Percentiles rank a stretch among this genome's conserved stretches.
Conservation (phyloP, 1,140 invertebrate genomes). For the Galendromus occidentalis region DNA sequence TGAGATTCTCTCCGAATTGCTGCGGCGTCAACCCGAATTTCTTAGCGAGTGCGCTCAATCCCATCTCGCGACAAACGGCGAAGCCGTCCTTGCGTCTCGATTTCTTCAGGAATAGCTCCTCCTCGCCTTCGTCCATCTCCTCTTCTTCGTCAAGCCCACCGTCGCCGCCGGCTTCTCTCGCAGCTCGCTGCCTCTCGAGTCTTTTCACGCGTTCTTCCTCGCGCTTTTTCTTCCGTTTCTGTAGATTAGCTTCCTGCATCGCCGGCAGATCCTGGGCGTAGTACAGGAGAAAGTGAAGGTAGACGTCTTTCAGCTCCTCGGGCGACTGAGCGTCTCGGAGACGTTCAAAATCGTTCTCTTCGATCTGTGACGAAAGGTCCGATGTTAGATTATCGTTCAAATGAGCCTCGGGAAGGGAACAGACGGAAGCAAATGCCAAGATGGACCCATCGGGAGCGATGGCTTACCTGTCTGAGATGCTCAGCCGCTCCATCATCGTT, state of each 20-base stretch:
- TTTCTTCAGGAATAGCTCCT: conserved; percentile 47
- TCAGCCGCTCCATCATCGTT: conserved; percentile 62
- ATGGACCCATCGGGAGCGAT: conserved; percentile 29
- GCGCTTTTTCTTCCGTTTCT: conserved; percentile 21
- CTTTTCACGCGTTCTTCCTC: conserved; percentile 14
- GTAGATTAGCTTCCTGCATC: conserved; percentile 50
- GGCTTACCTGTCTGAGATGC: conserved; percentile 40
- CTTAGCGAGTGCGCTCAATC: conserved; percentile 54
- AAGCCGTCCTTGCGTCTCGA: conserved; percentile 68
- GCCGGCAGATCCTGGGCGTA: conserved; percentile 63
- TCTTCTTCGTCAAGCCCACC: conserved; percentile 28
- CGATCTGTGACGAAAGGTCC: conserved; percentile 11
- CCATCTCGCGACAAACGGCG: conserved; percentile 58
- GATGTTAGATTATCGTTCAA: no score
- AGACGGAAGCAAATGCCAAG: no score
- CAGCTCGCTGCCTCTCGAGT: conserved; percentile 25
- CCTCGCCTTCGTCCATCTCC: conserved; percentile 36
- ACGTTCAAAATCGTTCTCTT: conserved; percentile 18
- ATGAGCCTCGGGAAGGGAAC: no score
- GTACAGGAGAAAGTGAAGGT: conserved; percentile 78
- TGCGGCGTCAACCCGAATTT: conserved; percentile 86
- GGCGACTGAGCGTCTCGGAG: conserved; percentile 50
- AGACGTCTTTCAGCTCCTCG: conserved; percentile 77
- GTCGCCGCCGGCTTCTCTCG: conserved; percentile 30
- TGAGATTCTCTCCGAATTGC: conserved; percentile 87